Evolutionary conservation across 2,797 vertebrate genomes (phyloP).

Genomic region (Delichon dasypus): DNA sequence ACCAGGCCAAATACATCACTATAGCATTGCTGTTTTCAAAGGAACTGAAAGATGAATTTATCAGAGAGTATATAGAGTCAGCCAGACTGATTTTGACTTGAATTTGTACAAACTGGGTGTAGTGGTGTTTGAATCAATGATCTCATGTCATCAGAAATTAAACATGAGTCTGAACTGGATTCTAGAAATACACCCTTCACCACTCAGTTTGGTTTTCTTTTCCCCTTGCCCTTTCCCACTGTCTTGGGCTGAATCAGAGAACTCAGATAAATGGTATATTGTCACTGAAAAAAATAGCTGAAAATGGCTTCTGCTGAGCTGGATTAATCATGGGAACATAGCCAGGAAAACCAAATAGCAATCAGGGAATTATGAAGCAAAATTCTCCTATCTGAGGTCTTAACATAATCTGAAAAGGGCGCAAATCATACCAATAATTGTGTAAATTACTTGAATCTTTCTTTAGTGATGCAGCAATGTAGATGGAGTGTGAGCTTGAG

Average conservation of each 20-base stretch:
- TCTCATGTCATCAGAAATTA: background rate
- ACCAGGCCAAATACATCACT: background rate
- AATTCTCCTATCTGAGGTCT: background rate
- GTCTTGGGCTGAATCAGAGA: background rate
- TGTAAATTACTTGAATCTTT: background rate
- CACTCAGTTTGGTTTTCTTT: background rate
- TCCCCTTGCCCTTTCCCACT: background rate
- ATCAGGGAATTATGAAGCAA: background rate
- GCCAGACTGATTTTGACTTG: background rate
- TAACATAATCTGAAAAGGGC: background rate
- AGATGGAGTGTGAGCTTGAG: background rate
- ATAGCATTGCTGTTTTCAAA: background rate
- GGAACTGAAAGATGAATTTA: background rate
- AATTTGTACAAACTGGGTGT: background rate
- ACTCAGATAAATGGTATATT: background rate
- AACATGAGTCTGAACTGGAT: background rate
- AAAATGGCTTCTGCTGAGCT: slow-evolving; percentile 1
- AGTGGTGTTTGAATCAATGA: background rate
- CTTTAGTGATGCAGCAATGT: background rate
- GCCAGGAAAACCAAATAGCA: background rate
- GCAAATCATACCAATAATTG: background rate
- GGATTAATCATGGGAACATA: background rate
- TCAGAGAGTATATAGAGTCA: background rate
- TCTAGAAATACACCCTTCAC: background rate
- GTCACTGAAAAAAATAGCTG: background rate